phyloP scores from a whole-genome alignment of 2,113 vertebrate species.

The Lontra canadensis region DNA sequence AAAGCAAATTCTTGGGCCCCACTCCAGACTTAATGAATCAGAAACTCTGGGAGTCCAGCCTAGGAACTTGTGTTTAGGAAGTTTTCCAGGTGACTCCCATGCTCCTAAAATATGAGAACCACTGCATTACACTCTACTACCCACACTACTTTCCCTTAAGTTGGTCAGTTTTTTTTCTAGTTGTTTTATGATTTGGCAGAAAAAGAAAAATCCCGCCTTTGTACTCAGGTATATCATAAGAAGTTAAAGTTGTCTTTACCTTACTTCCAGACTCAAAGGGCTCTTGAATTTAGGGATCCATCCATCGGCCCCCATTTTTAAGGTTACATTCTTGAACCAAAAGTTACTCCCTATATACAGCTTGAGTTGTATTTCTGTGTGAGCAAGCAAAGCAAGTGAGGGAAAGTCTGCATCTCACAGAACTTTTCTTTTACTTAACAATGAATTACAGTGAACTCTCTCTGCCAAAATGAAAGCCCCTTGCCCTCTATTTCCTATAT shows the following conservation, averaged over 20 bases:
- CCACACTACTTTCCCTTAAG: background rate
- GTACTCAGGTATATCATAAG: background rate
- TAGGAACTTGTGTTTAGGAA: background rate
- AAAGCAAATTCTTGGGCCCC: background rate
- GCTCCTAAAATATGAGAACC: background rate
- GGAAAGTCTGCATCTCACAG: background rate
- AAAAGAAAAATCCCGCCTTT: background rate
- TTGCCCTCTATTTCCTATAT: background rate
- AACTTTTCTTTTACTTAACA: constrained; percentile 37
- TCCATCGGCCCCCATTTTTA: background rate
- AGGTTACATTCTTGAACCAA: background rate
- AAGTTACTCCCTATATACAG: background rate
- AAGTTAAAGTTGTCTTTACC: background rate
- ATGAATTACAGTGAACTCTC: background rate
- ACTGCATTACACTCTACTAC: background rate
- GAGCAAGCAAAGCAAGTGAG: background rate
- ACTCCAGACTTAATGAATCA: background rate
- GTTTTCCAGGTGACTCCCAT: background rate
- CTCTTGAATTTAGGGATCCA: background rate
- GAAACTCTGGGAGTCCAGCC: background rate
- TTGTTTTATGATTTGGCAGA: background rate
- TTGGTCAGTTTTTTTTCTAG: background rate
- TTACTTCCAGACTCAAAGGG: background rate
- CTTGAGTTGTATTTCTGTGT: background rate
- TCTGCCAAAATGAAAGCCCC: background rate